A percentile compares a stretch with the other conserved stretches of the same genome.
These are phyloP conservation scores for Reticulitermes lucifugus DNA, from an alignment of 2,888 invertebrate genomes.

Conservation along the genomic window DNA sequence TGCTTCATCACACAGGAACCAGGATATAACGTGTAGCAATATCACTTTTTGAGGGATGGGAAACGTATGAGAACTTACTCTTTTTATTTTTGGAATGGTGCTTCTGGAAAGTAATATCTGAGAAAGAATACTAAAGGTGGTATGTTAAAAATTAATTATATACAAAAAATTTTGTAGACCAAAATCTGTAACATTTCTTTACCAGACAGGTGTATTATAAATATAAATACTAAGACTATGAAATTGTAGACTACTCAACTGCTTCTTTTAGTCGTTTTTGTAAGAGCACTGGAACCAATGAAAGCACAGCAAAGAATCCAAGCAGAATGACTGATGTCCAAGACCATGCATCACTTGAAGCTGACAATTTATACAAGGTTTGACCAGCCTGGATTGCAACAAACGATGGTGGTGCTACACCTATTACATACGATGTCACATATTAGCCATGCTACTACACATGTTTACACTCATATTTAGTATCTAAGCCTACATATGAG, in stretches of 20 bases:
- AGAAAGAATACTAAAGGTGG: too few relatives aligned
- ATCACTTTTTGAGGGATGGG: too few relatives aligned
- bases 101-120: too few relatives aligned
- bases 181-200: too few relatives aligned
- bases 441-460: background rate
- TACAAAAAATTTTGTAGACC: too few relatives aligned
- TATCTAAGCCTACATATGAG: background rate
- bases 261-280: constrained; percentile 84
- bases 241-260: constrained; percentile 70
- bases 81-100: too few relatives aligned
- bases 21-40: too few relatives aligned
- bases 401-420: constrained; percentile 97
- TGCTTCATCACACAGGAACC: too few relatives aligned
- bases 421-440: constrained; percentile 61
- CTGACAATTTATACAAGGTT: constrained; percentile 92
- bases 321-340: constrained; percentile 87
- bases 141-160: too few relatives aligned
- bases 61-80: too few relatives aligned
- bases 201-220: too few relatives aligned
- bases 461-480: background rate
- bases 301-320: constrained; percentile 81
- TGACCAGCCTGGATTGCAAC: constrained; percentile 98
- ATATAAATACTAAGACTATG: background rate
- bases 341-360: constrained; percentile 88
- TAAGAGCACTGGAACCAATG: constrained; percentile 88